Evolutionary conservation across 2,888 invertebrate species (phyloP), one percentile per base, ranked within the genome.

Genomic region (Eretmocerus hayati): DNA sequence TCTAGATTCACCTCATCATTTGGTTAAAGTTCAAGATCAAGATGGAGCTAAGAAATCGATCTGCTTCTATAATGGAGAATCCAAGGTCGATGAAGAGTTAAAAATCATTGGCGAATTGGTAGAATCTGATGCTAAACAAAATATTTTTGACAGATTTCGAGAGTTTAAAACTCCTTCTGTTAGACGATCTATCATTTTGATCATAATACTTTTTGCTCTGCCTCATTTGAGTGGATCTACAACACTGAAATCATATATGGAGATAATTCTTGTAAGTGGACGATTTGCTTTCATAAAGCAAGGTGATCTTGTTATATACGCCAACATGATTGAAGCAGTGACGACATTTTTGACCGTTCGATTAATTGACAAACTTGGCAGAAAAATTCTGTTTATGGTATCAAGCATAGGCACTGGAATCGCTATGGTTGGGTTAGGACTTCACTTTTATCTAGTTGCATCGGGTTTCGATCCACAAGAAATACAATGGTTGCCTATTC

Each of bases 1-100:
- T 5, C 64, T 63, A 0, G 62, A 63, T 16, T 64, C 68, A 4
- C 66, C 70, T 0, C 56, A 70, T 30, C 55, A 64, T 18, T 37
- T 50, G 2, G 16, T 44, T 13, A 53, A 47, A n/a, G 30, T 2
- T 5, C 15, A 37, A 3, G 19, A 47, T 3, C 2, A 15, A 2
- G 31, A 43, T 15, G 3, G 8, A 4, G 49, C 53, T 1, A 39
- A 11, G 13, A 23, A 42, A 22, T 43, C 53, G 1, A 30, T 49
- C 1, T 9, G 8, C 4, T 46, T 37, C 4, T 53, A 53, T 37
- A 4, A 5, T 4, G 18, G 6, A 18, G 36, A 38, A 23, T 22
- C 13, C 26, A 15, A 45, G 37, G 26, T 63, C n/a, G 53, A 56
- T 9, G 37, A 50, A 11, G 62, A 63, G 48, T 48, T 65, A 1